Percentiles rank a stretch among this genome's conserved stretches.
These are phyloP conservation scores for Chrysogorgia sp. DNA, from an alignment of 92 coral and sea anemone genomes.

Conservation along the genomic window DNA sequence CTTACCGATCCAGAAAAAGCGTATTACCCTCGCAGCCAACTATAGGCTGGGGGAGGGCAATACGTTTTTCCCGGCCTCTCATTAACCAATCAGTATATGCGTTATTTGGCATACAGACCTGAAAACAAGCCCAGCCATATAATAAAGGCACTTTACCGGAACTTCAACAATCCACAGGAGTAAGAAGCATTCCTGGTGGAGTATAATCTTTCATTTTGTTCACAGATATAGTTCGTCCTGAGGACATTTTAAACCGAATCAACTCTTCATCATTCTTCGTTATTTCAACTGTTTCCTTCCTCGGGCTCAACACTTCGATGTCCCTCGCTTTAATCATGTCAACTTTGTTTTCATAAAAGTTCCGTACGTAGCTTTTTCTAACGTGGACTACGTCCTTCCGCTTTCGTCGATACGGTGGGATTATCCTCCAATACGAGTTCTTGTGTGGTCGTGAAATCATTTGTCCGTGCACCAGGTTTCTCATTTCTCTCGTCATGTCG, in stretches of 20 bases:
- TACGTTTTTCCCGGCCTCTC: too few relatives aligned
- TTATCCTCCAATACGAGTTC: constrained; percentile 73
- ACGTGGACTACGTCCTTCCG: constrained; percentile 71
- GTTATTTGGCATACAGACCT: too few relatives aligned
- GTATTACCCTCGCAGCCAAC: too few relatives aligned
- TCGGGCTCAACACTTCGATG: neutral
- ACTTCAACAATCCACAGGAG: constrained; percentile 6
- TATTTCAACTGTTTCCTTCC: neutral
- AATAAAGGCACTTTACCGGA: neutral
- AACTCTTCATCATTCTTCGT: constrained; percentile 4
- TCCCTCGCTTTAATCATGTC: constrained; percentile 23
- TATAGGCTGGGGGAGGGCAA: too few relatives aligned
- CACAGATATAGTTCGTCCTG: constrained; percentile 17
- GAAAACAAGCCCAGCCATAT: too few relatives aligned
- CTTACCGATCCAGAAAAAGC: too few relatives aligned
- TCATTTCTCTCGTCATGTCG: constrained; percentile 82
- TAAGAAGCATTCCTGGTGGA: constrained; percentile 26
- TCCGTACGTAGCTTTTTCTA: constrained; percentile 71
- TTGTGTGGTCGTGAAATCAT: constrained; percentile 90
- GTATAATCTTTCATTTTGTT: constrained; percentile 25
- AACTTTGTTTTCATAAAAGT: constrained; percentile 78
- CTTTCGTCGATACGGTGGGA: constrained; percentile 86
- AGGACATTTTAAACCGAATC: constrained; percentile 13
- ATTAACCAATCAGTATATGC: too few relatives aligned
- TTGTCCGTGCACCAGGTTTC: constrained; percentile 83